Base-by-base conservation (phyloP, 2,113 vertebrate species). In the Oxyruncus cristatus region DNA sequence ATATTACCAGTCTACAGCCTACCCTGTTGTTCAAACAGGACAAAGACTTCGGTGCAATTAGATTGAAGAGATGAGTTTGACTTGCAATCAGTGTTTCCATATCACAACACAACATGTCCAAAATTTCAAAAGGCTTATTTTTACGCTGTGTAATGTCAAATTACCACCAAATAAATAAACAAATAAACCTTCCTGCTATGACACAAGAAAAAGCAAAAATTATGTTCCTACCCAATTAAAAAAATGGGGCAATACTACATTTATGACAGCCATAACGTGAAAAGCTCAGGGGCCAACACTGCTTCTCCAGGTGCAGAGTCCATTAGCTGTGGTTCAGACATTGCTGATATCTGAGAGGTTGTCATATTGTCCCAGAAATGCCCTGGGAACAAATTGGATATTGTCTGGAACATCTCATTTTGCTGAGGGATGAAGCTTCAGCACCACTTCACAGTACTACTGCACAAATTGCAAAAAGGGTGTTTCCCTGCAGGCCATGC, bases 401-500 rank as follows among this genome's bases (percentile, higher is more conserved):
- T 87, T 83, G 44, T 73, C 62, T 76, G 37, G n/a, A 61, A 81
- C 58, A 84, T 59, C 78, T 83, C 26, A 79, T 94, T 94, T 85
- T 93, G 55, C 50, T 85, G 63, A 83, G 82, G 66, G n/a, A 91
- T 92, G 39, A 71, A 87, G 83, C 71, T 46, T 28, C 46, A 50
- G 21, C 22, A 87, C n/a, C 49, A 59, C 76, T 94, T 86, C 75
- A 59, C 21, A 56, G 35, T 11, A 73, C 47, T 75, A 72, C 46
- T 72, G 78, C 62, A 53, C 68, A 95, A 92, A 93, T 46, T 46
- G 44, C 32, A 91, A 70, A 82, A 92, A 74, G 14, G 58, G 80
- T 82, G 78, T 92, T 89, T 95, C 62, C 85, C 72, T 96, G 73
- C 28, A 86, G 85, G 79, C 49, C 94, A 65, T 9, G 21, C 73